Evolutionary conservation across 2,888 invertebrate genomes (phyloP).

Genomic region (Dorcus hopei): DNA sequence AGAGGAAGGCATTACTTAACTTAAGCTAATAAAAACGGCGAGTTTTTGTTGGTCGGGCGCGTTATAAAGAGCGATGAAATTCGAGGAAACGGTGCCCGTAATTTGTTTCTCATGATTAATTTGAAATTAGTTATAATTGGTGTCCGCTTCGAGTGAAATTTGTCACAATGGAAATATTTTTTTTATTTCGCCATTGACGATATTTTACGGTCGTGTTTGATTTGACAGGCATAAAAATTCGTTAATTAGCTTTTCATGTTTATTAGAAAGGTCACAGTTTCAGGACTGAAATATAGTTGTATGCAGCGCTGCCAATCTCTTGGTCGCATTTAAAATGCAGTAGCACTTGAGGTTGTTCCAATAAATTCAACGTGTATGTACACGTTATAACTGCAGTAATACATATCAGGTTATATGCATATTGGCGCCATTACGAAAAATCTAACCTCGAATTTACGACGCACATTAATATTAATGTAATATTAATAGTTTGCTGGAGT

Average conservation of each 20-base stretch:
- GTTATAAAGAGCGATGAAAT: too few relatives aligned
- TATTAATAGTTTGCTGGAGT: conserved; percentile 20
- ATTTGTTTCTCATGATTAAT: conserved; percentile 1
- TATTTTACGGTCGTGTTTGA: background rate
- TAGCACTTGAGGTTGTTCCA: background rate
- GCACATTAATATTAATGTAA: conserved; percentile 25
- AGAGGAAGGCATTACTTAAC: too few relatives aligned
- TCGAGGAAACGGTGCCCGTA: background rate
- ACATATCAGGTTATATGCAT: conserved; percentile 5
- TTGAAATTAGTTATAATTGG: background rate
- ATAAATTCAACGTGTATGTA: background rate
- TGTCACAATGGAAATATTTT: background rate
- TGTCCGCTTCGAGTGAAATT: background rate
- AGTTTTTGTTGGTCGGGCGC: too few relatives aligned
- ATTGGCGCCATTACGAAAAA: conserved; percentile 15
- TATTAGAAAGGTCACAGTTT: background rate
- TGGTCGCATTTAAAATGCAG: background rate
- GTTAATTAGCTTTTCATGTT: background rate
- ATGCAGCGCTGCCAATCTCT: background rate
- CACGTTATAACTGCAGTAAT: background rate
- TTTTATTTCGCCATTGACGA: background rate
- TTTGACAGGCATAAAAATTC: background rate
- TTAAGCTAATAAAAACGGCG: too few relatives aligned
- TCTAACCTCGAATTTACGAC: conserved; percentile 18
- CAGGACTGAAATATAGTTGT: background rate